These are phyloP conservation scores for Gallinago paraguaiae DNA, from an alignment of 2,113 vertebrate species.

Conservation along the genomic window DNA sequence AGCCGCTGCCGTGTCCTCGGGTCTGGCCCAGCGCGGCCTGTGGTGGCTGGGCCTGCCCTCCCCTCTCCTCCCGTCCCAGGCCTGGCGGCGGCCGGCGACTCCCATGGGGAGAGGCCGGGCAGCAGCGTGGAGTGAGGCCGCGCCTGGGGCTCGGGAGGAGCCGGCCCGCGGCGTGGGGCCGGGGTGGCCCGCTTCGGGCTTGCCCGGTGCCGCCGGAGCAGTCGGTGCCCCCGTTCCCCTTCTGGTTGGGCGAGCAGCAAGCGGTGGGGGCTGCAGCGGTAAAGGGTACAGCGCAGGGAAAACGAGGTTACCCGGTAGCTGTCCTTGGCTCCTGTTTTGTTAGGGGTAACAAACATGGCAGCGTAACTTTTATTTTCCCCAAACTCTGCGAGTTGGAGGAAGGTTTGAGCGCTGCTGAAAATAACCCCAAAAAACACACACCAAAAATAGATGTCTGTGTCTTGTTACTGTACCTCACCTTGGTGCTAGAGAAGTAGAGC, in stretches of 20 bases:
- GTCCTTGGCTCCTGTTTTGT: too few relatives aligned
- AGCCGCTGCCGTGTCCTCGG: neutral
- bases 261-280: neutral
- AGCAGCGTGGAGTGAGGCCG: neutral
- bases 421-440: neutral
- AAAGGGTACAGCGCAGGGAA: accelerated
- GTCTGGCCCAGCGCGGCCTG: neutral
- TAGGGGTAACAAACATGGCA: accelerated
- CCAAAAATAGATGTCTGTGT: accelerated
- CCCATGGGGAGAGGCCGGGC: neutral
- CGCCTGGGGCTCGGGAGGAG: neutral
- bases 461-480: neutral
- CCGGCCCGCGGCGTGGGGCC: too few relatives aligned
- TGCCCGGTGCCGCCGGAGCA: neutral
- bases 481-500: neutral
- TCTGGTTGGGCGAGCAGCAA: neutral
- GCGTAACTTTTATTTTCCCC: accelerated
- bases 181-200: neutral
- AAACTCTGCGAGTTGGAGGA: neutral
- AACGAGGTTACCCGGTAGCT: accelerated
- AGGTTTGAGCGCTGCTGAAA: neutral
- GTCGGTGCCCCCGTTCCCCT: neutral
- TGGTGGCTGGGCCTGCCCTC: neutral
- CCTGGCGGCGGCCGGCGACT: neutral
- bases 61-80: too few relatives aligned